Percentiles rank a stretch among this genome's conserved stretches.
These are phyloP conservation scores for Esox lucius DNA, from an alignment of 2,797 vertebrate genomes.

Conservation along the genomic window DNA sequence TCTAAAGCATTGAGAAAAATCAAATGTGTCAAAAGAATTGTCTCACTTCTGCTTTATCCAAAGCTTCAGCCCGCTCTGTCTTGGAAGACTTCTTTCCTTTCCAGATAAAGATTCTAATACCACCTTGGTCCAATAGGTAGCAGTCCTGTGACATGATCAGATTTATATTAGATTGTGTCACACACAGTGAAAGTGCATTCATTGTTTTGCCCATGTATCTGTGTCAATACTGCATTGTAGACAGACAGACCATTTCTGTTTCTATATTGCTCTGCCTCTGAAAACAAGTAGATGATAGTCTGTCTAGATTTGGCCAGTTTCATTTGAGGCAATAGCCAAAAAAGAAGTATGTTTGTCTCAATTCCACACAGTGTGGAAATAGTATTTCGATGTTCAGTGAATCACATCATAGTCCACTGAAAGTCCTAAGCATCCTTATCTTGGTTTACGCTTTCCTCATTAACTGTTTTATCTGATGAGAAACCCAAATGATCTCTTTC, in stretches of 20 bases:
- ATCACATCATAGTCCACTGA: background rate
- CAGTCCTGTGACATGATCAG: conserved; percentile 73
- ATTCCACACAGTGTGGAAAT: background rate
- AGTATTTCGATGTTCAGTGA: background rate
- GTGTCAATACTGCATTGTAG: background rate
- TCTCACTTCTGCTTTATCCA: conserved; percentile 79
- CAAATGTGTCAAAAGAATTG: background rate
- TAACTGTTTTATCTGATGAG: background rate
- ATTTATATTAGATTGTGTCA: background rate
- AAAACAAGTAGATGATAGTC: background rate
- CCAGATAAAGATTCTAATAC: conserved; percentile 83
- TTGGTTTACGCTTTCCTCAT: background rate
- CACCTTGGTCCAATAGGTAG: conserved; percentile 85
- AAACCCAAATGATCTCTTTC: background rate
- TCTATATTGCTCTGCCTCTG: background rate
- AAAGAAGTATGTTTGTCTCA: background rate
- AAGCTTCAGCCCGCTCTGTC: conserved; percentile 61
- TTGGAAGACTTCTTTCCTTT: conserved; percentile 69
- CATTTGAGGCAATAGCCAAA: background rate
- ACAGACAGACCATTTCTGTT: background rate
- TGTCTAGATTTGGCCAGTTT: background rate
- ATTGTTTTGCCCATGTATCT: background rate
- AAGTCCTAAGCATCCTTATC: background rate
- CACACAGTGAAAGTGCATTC: background rate
- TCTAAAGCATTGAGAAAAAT: background rate